A percentile compares a stretch with the other conserved stretches of the same genome.
Conservation (phyloP, 2,888 invertebrate species). For the Phoenoteleia sp. region DNA sequence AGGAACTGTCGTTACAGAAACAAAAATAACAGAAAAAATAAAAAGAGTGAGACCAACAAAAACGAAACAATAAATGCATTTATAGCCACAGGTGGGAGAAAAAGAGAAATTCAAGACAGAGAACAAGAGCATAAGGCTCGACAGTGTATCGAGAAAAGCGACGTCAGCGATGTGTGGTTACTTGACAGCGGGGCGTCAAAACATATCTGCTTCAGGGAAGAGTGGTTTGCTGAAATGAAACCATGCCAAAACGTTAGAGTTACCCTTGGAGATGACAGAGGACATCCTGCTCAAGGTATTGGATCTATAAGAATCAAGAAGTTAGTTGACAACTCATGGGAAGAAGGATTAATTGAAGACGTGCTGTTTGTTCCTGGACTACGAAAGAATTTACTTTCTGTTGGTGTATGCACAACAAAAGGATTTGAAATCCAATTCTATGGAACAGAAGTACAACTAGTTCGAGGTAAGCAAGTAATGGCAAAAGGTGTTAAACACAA, state of each 20-base stretch:
- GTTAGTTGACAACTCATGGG: constrained; percentile 64
- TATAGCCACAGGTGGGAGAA: no score
- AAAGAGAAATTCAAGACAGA: no score
- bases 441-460: no score
- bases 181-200: constrained; percentile 73
- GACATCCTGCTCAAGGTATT: constrained; percentile 39
- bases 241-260: constrained; percentile 33
- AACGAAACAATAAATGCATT: neutral
- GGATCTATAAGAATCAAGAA: constrained; percentile 67
- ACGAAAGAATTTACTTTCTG: constrained; percentile 75
- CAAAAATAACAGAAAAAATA: neutral
- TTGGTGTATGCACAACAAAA: constrained; percentile 62
- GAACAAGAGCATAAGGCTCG: no score
- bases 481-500: no score
- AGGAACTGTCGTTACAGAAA: constrained; percentile 4
- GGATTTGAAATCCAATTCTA: no score
- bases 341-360: constrained; percentile 50
- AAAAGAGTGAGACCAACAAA: neutral
- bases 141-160: no score
- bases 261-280: constrained; percentile 57
- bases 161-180: constrained; percentile 71
- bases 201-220: constrained; percentile 72
- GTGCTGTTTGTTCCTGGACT: constrained; percentile 74
- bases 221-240: constrained; percentile 64
- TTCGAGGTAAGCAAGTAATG: no score